Evolutionary conservation across 92 coral and sea anemone genomes (phyloP), one percentile per base, ranked within the genome.

Genomic region (Epizoanthus scotinus): DNA sequence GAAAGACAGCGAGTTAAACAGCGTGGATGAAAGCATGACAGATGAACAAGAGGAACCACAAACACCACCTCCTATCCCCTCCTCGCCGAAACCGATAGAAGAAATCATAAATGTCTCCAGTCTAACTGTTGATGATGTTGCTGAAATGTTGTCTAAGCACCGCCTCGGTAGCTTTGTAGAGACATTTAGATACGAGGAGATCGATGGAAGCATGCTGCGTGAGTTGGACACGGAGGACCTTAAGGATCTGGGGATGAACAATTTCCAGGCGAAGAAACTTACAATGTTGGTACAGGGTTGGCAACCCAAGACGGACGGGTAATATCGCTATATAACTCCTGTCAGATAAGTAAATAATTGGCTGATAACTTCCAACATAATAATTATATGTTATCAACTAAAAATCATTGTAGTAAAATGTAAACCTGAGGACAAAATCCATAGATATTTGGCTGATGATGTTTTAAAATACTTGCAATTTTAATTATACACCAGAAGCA

Each of bases 241-340:
- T 6, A 6, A 47, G 25, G 28, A 20, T 0, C 49, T 69, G 55
- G 74, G 74, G 18, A 53, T 69, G 57, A 44, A 69, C 27, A 12
- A 40, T 7, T 69, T 69, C 49, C 77, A 70, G 20, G 57, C 60
- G 0, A 47, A 27, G 38, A 70, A 70, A 70, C 59, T 70, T 5
- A 14, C 13, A 25, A 70, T 70, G 77, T 70, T 70, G 38, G 18
- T 47, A 2, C 28, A 24, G 3, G 59, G 36, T 12, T 70, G 77
- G 60, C 61, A 70, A 14, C 77, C 59, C 25, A 20, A 47, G 13
- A 49, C 61, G 19, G 28, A 49, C 13, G 65, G 17, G 12, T 5
- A 27, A 60, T 0, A 60, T 60, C 3, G 28, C 9, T n/a, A 1
- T 10, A 60, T 9, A 14, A 9, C 1, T 47, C 52, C 7, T 40